Evolutionary conservation across 2,888 invertebrate species (phyloP).

Genomic region (Lampropteryx suffumata): DNA sequence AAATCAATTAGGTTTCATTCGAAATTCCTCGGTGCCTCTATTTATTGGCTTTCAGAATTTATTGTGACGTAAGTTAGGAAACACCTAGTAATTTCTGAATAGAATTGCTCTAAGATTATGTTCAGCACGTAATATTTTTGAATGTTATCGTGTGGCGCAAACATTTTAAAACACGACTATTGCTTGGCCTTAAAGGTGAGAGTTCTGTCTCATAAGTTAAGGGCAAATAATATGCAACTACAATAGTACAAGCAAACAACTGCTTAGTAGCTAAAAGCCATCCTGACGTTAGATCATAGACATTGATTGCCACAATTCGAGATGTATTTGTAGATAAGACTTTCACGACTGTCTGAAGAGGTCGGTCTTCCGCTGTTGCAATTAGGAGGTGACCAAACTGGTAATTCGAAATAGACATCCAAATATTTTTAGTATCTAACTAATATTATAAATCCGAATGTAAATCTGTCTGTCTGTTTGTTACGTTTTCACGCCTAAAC

Average conservation of each 20-base stretch:
- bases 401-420: slow-evolving; percentile 43
- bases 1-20: slow-evolving; percentile 56
- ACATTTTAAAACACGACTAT: slow-evolving; percentile 6
- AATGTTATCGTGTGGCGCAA: slow-evolving; percentile 5
- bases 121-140: slow-evolving; percentile 22
- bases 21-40: slow-evolving; percentile 45
- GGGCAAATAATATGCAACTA: slow-evolving; percentile 13
- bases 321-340: slow-evolving; percentile 46
- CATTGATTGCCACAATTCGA: slow-evolving; percentile 53
- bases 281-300: slow-evolving; percentile 50
- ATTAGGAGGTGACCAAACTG: slow-evolving; percentile 41
- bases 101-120: slow-evolving; percentile 17
- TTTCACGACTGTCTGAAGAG: slow-evolving; percentile 49
- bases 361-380: slow-evolving; percentile 39
- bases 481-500: too few relatives aligned
- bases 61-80: slow-evolving; percentile 34
- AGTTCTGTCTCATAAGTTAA: slow-evolving; percentile 7
- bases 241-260: slow-evolving; percentile 31
- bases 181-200: slow-evolving; percentile 6
- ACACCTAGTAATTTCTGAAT: slow-evolving; percentile 25
- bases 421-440: slow-evolving; percentile 1
- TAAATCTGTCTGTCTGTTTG: too few relatives aligned
- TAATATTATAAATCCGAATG: not conserved
- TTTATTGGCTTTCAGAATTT: slow-evolving; percentile 35
- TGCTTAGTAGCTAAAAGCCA: slow-evolving; percentile 48